Conservation (phyloP, 2,888 invertebrate genomes). For the Nephrotoma guestfalica region DNA sequence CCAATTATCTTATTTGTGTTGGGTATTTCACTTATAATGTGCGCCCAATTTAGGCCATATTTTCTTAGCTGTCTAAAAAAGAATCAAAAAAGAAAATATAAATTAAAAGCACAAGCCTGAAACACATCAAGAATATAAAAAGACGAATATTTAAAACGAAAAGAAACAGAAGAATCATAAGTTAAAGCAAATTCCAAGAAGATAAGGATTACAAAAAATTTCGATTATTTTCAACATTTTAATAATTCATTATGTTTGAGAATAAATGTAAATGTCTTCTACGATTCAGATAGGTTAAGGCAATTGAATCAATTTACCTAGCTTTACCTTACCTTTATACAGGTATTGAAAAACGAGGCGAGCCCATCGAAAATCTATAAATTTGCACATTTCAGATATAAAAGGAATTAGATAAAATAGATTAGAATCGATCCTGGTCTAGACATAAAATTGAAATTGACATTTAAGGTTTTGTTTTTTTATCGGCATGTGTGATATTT, state of each 20-base stretch:
- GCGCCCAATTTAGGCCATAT: too few relatives aligned
- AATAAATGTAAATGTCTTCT: neutral
- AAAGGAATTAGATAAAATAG: neutral
- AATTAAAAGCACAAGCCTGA: too few relatives aligned
- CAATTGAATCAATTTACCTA: neutral
- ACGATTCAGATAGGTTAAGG: neutral
- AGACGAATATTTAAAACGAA: too few relatives aligned
- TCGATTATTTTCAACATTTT: neutral
- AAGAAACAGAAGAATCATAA: neutral
- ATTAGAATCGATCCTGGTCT: neutral
- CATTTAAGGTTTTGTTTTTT: neutral
- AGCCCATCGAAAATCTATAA: neutral
- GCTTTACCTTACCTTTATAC: neutral
- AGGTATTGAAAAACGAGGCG: neutral
- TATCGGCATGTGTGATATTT: too few relatives aligned
- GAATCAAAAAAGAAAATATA: too few relatives aligned
- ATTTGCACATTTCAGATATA: neutral
- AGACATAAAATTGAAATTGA: neutral
- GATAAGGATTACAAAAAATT: neutral
- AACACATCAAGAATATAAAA: too few relatives aligned
- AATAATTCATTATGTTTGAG: too few relatives aligned
- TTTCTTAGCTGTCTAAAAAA: too few relatives aligned
- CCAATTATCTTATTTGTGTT: too few relatives aligned
- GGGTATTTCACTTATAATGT: too few relatives aligned
- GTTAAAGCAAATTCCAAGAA: neutral